These are phyloP conservation scores for Poeciliopsis paucimaculata DNA, from an alignment of 2,797 vertebrate species.

Conservation along the genomic window DNA sequence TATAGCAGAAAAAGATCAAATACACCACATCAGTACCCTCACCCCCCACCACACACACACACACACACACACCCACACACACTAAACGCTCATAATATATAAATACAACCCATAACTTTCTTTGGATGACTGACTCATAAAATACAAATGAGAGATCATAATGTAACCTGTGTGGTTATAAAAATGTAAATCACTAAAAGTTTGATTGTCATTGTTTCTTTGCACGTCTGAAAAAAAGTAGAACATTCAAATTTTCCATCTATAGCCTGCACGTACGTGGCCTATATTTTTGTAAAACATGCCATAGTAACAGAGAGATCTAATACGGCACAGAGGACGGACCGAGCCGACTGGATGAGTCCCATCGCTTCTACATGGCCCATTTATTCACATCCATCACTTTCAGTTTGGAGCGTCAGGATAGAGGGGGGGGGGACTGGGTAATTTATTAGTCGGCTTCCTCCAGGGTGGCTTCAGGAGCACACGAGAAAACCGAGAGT, in stretches of 20 bases:
- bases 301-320: conserved; percentile 50
- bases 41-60: too few species aligned
- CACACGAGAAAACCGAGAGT: conserved; percentile 17
- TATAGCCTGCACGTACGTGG: conserved; percentile 44
- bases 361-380: conserved; percentile 51
- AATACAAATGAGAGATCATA: not conserved
- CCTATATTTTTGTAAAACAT: conserved; percentile 56
- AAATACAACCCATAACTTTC: not conserved
- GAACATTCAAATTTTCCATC: conserved; percentile 6
- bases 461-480: conserved; percentile 47
- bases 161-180: not conserved
- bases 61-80: not conserved
- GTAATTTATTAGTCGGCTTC: conserved; percentile 60
- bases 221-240: not conserved
- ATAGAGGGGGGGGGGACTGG: conserved; percentile 26
- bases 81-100: not conserved
- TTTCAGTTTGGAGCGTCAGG: conserved; percentile 43
- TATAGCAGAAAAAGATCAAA: not conserved
- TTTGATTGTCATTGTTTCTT: not conserved
- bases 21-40: not conserved
- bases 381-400: conserved; percentile 69
- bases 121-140: not conserved
- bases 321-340: conserved; percentile 49
- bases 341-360: conserved; percentile 40
- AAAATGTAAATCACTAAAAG: not conserved